Base-by-base conservation (phyloP, 2,888 invertebrate genomes). In the Metacarcinus magister region DNA sequence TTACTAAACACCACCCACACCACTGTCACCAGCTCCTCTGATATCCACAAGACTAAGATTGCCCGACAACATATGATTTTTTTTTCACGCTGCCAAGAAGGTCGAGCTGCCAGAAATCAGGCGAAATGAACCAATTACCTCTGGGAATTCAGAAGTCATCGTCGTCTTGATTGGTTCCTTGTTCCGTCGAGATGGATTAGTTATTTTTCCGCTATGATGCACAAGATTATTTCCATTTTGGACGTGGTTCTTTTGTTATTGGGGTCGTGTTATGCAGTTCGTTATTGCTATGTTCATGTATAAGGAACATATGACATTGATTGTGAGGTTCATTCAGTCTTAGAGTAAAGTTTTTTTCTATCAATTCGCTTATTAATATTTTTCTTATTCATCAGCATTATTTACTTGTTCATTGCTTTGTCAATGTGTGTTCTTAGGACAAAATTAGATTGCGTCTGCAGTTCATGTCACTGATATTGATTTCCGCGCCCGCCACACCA, bases 101-200 rank as follows among this genome's bases (percentile, higher is more conserved):
- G 32, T 82, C 67, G 67, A 32, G 8, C 32, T 8, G 8, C 82
- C 32, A 32, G 32, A 82, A 32, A 82, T 82, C 32, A 82, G 13
- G 32, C 28, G 32, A 82, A 82, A 82, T 32, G 82, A 82, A 82
- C 82, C 82, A 82, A 82, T 82, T 82, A 82, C 82, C 28, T 82
- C 82, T 10, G 82, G 32, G 32, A 32, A 67, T 28, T 82, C 82
- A 82, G 82, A 32, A 82, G 82, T 32, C 82, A 32, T 28, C 82
- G 82, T 32, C 1, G 32, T 2, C 75, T 28, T 82, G 82, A 32
- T 82, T 82, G 82, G 82, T 32, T 82, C 82, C 82, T 82, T 32
- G 82, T 32, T 82, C 82, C 32, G 32, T 32, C 23, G 10, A 32
- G 23, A 82, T 82, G 32, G 82, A 90, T 82, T 8, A 13, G 8